phyloP scores from a whole-genome alignment of 30 jellyfish, hydroid and myxozoan genomes.

The Cassiopea andromeda region DNA sequence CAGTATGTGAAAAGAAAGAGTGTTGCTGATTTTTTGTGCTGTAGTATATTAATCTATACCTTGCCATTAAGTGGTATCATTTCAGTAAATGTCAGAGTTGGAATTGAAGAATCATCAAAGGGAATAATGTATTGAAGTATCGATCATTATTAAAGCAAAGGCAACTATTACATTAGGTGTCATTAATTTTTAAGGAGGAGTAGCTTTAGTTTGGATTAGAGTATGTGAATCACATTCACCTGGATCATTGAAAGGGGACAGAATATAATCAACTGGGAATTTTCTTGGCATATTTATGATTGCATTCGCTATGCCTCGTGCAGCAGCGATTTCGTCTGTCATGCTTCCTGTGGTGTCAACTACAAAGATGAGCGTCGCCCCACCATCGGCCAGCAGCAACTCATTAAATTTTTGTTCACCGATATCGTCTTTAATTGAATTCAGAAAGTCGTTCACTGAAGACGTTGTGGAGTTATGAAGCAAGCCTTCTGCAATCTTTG shows the following conservation, averaged over 20 bases:
- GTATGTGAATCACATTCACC: slow-evolving; percentile 19
- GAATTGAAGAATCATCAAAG: too few relatives aligned
- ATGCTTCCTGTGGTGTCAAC: slow-evolving; percentile 87
- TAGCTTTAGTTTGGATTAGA: too few relatives aligned
- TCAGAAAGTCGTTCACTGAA: slow-evolving; percentile 60
- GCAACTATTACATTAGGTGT: too few relatives aligned
- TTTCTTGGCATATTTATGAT: slow-evolving; percentile 60
- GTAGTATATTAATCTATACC: too few relatives aligned
- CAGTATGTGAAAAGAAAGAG: too few relatives aligned
- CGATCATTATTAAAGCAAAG: too few relatives aligned
- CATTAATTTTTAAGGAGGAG: too few relatives aligned
- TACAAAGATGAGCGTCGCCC: slow-evolving; percentile 67
- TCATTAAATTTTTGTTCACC: slow-evolving; percentile 62
- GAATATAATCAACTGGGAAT: slow-evolving; percentile 78
- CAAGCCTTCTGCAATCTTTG: slow-evolving; percentile 73
- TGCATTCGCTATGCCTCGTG: slow-evolving; percentile 67
- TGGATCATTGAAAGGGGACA: slow-evolving; percentile 92
- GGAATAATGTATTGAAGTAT: too few relatives aligned
- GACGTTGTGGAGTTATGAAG: slow-evolving; percentile 52
- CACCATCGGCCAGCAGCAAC: slow-evolving; percentile 70
- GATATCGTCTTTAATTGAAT: slow-evolving; percentile 33
- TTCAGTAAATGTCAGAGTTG: too few relatives aligned
- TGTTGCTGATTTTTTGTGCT: too few relatives aligned
- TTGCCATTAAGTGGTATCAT: too few relatives aligned
- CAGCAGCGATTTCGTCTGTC: slow-evolving; percentile 72